A percentile compares a stretch with the other conserved stretches of the same genome.
Evolutionary conservation across 1,140 invertebrate genomes (phyloP).

Genomic region (Drosophila cardini): DNA sequence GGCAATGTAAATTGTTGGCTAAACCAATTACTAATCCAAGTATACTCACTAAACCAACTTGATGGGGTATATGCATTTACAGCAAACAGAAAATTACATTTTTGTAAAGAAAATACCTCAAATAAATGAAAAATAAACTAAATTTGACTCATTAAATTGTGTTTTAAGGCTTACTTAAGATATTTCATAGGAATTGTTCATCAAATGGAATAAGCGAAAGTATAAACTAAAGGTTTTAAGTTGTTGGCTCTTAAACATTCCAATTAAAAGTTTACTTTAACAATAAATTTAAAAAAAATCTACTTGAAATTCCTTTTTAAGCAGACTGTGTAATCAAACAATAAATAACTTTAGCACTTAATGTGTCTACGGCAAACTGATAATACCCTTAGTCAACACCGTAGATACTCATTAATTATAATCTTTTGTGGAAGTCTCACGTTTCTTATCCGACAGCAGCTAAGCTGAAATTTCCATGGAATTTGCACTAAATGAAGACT

Average conservation of each 20-base stretch:
- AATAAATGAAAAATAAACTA: not conserved
- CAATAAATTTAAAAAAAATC: no score
- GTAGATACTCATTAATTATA: constrained; percentile 9
- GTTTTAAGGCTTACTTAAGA: no score
- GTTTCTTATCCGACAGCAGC: not conserved
- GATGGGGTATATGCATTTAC: constrained; percentile 3
- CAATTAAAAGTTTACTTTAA: no score
- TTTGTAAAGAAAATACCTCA: no score
- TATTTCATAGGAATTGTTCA: no score
- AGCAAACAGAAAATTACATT: no score
- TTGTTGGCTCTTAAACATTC: no score
- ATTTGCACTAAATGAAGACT: not conserved
- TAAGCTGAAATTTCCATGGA: constrained; percentile 6
- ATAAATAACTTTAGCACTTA: not conserved
- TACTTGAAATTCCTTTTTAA: no score
- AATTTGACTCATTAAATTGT: not conserved
- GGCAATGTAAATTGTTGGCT: constrained; percentile 75
- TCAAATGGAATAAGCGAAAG: no score
- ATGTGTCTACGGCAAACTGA: not conserved
- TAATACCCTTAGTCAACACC: not conserved
- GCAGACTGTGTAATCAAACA: not conserved
- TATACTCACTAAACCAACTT: constrained; percentile 28
- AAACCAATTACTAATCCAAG: constrained; percentile 77
- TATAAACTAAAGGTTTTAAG: no score
- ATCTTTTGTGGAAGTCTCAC: constrained; percentile 1